Evolutionary conservation across 23 tunicate species (phyloP), one percentile per base, ranked within the genome.

Genomic region (Ascidia mentula): DNA sequence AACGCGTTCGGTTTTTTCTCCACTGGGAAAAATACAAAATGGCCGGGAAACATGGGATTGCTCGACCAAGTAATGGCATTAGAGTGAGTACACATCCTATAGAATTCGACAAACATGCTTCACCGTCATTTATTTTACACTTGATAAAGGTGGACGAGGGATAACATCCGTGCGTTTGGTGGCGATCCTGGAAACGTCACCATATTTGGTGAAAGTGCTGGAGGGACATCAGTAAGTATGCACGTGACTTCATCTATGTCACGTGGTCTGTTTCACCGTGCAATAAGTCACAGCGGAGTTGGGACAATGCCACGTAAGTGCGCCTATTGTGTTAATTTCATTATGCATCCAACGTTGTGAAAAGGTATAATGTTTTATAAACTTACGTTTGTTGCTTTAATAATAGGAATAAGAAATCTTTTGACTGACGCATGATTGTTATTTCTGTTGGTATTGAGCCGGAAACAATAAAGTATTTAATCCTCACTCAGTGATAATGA

Each of bases 21-120:
- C 0, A 36, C 76, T 3, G 96, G 96, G 0, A 35, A 32, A 69
- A 60, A 80, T 9, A 86, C 86, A 31, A 53, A 39, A 6, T 85
- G 80, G 7, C 74, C 89, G 45, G 96, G 96, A 72, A 90, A 90
- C 80, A 69, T 76, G n/a, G 96, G 96, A 33, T 32, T 90, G 38
- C 75, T 76, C 12, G 96, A 90, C 59, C 96, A 90, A 80, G 46
- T 71, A 34, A 53, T 80, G 79, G 89, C 96, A 1, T 36, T 90
- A 33, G 75, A 90, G 96, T 90, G 40, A 69, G 74, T 70, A 32
- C 31, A 32, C 39, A 32, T 3, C 1, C 6, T 70, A 7, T 3
- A 32, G 32, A 70, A 32, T 34, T 3, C 8, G 31, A 5, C 6
- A 70, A 32, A 20, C 17, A 32, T 12, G 15, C 15, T 12, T 12